Percentiles rank a stretch among this genome's conserved stretches.
Conservation (phyloP, 2,888 invertebrate genomes). For the Epicampocera succincta region DNA sequence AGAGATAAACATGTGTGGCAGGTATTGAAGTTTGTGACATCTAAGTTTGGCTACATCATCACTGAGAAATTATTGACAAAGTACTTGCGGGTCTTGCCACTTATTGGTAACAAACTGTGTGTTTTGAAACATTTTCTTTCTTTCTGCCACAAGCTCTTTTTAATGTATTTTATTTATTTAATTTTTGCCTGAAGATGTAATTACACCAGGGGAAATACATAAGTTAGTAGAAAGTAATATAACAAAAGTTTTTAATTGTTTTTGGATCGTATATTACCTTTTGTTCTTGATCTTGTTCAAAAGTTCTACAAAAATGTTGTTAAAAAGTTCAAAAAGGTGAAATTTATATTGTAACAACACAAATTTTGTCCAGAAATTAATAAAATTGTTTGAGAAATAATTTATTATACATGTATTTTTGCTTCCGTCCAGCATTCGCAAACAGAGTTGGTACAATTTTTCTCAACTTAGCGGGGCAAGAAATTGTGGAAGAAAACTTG, state of each 20-base stretch:
- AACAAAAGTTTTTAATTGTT: slow-evolving; percentile 58
- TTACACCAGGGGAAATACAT: slow-evolving; percentile 52
- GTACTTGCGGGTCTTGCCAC: slow-evolving; percentile 21
- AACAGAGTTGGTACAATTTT: too few relatives aligned
- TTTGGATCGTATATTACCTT: slow-evolving; percentile 5
- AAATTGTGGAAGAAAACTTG: too few relatives aligned
- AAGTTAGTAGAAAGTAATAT: slow-evolving; percentile 43
- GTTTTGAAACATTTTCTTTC: slow-evolving; percentile 26
- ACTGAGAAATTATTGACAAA: slow-evolving; percentile 34
- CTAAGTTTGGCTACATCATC: slow-evolving; percentile 34
- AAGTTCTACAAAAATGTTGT: slow-evolving; percentile 19
- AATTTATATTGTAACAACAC: slow-evolving; percentile 23
- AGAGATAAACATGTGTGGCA: background rate
- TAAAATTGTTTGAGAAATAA: too few relatives aligned
- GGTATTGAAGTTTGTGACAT: slow-evolving; percentile 25
- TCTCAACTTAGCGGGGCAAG: too few relatives aligned
- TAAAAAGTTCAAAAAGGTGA: slow-evolving; percentile 12
- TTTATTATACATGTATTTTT: too few relatives aligned
- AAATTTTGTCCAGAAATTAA: too few relatives aligned
- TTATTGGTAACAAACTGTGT: slow-evolving; percentile 22
- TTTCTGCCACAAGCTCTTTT: slow-evolving; percentile 1
- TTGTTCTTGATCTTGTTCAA: background rate
- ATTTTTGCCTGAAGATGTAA: slow-evolving; percentile 39
- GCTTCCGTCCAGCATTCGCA: too few relatives aligned
- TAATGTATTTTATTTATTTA: too few relatives aligned